phyloP scores from a whole-genome alignment of 2,797 vertebrate genomes.

The Falco concolor region DNA sequence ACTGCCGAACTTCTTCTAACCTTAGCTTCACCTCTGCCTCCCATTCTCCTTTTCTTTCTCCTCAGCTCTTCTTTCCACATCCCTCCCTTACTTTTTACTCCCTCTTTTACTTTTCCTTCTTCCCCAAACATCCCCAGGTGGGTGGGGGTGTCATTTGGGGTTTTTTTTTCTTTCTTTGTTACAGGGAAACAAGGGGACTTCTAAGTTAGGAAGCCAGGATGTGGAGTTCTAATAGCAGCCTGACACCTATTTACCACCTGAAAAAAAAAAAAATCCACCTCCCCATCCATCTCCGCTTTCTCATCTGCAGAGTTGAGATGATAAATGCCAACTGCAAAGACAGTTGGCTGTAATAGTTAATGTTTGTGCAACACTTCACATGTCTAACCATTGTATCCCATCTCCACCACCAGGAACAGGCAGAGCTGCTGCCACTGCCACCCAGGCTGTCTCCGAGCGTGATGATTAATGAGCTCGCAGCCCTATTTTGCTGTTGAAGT shows the following conservation, averaged over 20 bases:
- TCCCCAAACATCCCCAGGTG: background rate
- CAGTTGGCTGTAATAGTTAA: slow-evolving; percentile 43
- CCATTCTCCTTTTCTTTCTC: background rate
- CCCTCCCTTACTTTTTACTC: background rate
- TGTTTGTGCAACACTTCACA: slow-evolving; percentile 27
- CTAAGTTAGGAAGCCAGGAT: background rate
- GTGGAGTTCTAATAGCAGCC: background rate
- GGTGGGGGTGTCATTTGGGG: background rate
- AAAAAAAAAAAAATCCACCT: background rate
- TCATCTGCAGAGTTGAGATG: background rate
- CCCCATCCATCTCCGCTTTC: background rate
- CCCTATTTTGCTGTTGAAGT: slow-evolving; percentile 63
- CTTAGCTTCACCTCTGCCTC: background rate
- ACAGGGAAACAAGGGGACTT: background rate
- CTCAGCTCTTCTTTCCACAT: background rate
- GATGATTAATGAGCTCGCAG: slow-evolving; percentile 67
- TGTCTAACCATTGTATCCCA: slow-evolving; percentile 32
- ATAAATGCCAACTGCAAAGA: slow-evolving; percentile 22
- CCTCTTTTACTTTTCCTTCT: background rate
- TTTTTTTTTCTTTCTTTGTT: background rate
- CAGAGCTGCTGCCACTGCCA: slow-evolving; percentile 36
- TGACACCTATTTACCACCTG: background rate
- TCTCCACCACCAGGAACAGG: slow-evolving; percentile 17
- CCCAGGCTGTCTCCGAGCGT: slow-evolving; percentile 15
- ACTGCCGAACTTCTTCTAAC: background rate